Conservation (phyloP, 1,140 invertebrate genomes). For the Phortica variegata region DNA sequence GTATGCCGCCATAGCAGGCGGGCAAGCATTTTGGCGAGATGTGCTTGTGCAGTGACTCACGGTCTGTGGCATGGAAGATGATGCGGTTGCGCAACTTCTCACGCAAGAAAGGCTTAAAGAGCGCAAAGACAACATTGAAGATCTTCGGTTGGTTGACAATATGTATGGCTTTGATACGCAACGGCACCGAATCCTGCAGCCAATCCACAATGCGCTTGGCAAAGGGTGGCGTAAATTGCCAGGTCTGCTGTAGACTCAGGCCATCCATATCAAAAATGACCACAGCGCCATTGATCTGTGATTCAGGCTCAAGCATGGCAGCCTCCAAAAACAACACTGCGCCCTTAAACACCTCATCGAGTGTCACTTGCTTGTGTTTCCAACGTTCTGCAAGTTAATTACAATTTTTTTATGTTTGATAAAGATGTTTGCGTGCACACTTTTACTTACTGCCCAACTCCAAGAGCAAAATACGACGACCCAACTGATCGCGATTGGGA, state of each 20-base stretch:
- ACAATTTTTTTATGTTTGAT: slow-evolving; percentile 1
- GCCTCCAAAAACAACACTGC: slow-evolving; percentile 77
- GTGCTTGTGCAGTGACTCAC: slow-evolving; percentile 76
- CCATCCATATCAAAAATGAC: slow-evolving; percentile 86
- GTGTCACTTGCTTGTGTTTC: slow-evolving; percentile 75
- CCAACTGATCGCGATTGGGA: slow-evolving; percentile 72
- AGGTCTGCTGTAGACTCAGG: slow-evolving; percentile 73
- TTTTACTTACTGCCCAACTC: slow-evolving; percentile 74
- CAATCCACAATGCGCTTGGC: slow-evolving; percentile 80
- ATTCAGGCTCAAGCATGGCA: slow-evolving; percentile 75
- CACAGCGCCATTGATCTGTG: slow-evolving; percentile 74
- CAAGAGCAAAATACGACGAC: slow-evolving; percentile 71
- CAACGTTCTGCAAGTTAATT: slow-evolving; percentile 68
- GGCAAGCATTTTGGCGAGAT: slow-evolving; percentile 78
- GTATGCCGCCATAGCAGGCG: slow-evolving; percentile 74
- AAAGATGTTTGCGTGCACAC: too few relatives aligned
- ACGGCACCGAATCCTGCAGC: slow-evolving; percentile 75
- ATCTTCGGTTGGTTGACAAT: slow-evolving; percentile 85
- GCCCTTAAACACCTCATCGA: slow-evolving; percentile 82
- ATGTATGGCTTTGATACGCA: slow-evolving; percentile 82
- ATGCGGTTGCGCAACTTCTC: slow-evolving; percentile 76
- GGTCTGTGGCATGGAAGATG: slow-evolving; percentile 80
- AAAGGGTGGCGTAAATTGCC: slow-evolving; percentile 80
- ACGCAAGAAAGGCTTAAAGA: slow-evolving; percentile 83
- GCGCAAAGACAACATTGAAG: slow-evolving; percentile 83